phyloP scores from a whole-genome alignment of 2,888 invertebrate species.

The Listrodromus nycthemerus region DNA sequence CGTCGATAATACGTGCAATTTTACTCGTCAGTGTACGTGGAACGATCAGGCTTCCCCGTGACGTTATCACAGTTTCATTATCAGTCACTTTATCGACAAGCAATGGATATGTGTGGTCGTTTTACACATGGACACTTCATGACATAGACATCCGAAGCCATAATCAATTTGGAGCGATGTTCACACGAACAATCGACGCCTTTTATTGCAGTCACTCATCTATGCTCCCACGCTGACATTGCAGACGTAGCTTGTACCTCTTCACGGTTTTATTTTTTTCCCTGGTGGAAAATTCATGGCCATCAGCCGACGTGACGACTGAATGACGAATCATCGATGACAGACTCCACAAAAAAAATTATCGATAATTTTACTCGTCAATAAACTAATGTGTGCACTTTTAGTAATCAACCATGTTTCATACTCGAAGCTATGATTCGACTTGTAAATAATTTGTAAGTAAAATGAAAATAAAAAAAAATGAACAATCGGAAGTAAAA shows the following conservation, averaged over 20 bases:
- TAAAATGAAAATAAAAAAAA: background rate
- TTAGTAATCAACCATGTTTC: background rate
- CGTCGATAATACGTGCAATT: background rate
- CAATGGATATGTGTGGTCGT: slow-evolving; percentile 14
- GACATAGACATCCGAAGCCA: background rate
- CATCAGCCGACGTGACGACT: background rate
- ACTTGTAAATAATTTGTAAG: background rate
- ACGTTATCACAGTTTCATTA: background rate
- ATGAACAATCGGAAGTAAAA: background rate
- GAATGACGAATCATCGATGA: background rate
- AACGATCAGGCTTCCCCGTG: background rate
- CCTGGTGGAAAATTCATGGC: background rate
- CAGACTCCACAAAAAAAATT: background rate
- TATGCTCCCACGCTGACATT: background rate
- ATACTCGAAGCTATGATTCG: background rate
- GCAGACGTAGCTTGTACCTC: background rate
- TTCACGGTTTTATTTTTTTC: background rate
- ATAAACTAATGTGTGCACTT: background rate
- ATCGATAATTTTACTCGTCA: background rate
- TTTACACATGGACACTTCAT: background rate
- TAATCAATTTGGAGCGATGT: slow-evolving; percentile 2
- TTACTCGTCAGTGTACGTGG: background rate
- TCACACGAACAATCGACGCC: background rate
- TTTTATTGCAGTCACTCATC: slow-evolving; percentile 28
- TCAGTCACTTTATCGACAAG: slow-evolving; percentile 12